Evolutionary conservation across 2,888 invertebrate genomes (phyloP).

Genomic region (Caenorhabditis sp.): DNA sequence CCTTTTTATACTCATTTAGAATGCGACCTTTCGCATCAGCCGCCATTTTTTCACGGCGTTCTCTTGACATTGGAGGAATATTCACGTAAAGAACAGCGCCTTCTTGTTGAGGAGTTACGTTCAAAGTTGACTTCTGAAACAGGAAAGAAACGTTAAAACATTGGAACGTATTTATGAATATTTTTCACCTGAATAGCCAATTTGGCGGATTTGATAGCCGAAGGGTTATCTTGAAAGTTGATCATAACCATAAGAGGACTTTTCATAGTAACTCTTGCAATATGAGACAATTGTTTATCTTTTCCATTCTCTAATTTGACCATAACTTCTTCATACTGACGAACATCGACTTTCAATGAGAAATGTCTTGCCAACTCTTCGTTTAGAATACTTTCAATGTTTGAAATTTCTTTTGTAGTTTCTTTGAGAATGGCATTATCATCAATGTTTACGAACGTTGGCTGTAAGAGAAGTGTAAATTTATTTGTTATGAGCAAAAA

Average conservation of each 20-base stretch:
- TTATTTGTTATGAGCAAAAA: constrained; percentile 8
- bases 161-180: too few species aligned
- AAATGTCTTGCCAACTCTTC: constrained; percentile 45
- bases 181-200: constrained; percentile 51
- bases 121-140: constrained; percentile 53
- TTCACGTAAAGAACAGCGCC: constrained; percentile 61
- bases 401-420: constrained; percentile 46
- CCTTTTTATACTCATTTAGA: constrained; percentile 63
- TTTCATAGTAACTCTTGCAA: constrained; percentile 59
- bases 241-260: constrained; percentile 61
- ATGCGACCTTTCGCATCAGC: constrained; percentile 81
- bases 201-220: constrained; percentile 59
- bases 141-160: not conserved
- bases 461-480: constrained; percentile 1
- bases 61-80: constrained; percentile 81
- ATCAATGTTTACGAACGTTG: constrained; percentile 16
- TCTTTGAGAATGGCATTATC: constrained; percentile 41
- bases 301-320: constrained; percentile 61
- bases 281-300: constrained; percentile 53
- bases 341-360: constrained; percentile 56
- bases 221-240: constrained; percentile 64
- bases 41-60: constrained; percentile 86
- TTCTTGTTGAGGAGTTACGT: constrained; percentile 63
- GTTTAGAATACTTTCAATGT: constrained; percentile 39
- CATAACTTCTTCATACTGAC: constrained; percentile 58